Percentiles rank a stretch among this genome's conserved stretches.
Evolutionary conservation across 2,888 invertebrate species (phyloP).

Genomic region (Catocala sponsa): DNA sequence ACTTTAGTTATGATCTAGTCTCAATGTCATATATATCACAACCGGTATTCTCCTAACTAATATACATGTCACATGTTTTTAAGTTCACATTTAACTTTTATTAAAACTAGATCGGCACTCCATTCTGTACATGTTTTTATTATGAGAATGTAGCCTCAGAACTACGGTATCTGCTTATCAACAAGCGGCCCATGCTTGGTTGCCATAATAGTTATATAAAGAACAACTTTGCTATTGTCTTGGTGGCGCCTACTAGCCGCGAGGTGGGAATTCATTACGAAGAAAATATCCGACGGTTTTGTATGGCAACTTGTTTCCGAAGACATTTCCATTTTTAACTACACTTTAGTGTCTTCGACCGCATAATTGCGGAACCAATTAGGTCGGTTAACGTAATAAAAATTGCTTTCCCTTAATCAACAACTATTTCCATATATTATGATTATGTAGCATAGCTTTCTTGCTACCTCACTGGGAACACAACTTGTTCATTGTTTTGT

Average conservation of each 20-base stretch:
- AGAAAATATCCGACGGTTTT: slow-evolving; percentile 1
- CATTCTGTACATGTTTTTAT: too few relatives aligned
- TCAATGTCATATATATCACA: too few relatives aligned
- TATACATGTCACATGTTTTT: too few relatives aligned
- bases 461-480: slow-evolving; percentile 9
- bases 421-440: slow-evolving; percentile 10
- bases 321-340: slow-evolving; percentile 12
- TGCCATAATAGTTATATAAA: too few relatives aligned
- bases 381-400: slow-evolving; percentile 14
- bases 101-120: too few relatives aligned
- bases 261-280: too few relatives aligned
- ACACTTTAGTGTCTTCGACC: slow-evolving; percentile 11
- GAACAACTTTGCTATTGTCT: neutral
- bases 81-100: too few relatives aligned
- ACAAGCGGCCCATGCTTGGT: too few relatives aligned
- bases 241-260: neutral
- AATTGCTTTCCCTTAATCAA: slow-evolving; percentile 16
- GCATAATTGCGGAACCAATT: slow-evolving; percentile 11
- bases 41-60: too few relatives aligned
- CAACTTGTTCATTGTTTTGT: neutral
- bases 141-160: too few relatives aligned
- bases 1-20: too few relatives aligned
- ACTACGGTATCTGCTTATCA: too few relatives aligned
- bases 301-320: slow-evolving; percentile 9
- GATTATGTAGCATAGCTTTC: slow-evolving; percentile 6